Conservation (phyloP, 2,797 vertebrate genomes). For the Pampus argenteus region DNA sequence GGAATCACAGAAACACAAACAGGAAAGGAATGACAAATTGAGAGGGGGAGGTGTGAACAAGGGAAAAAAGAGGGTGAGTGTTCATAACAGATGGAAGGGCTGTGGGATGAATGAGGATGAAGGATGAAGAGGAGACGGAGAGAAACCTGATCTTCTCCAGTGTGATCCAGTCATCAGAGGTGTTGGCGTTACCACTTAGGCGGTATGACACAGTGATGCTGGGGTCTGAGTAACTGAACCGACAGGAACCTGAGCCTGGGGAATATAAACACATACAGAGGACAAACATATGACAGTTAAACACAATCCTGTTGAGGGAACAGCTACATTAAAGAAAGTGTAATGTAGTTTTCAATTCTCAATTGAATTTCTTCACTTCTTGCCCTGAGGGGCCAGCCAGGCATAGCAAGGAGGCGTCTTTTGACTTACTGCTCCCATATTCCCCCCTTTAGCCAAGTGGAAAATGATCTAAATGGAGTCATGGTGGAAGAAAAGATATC, state of each 20-base stretch:
- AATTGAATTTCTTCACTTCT: slow-evolving; percentile 39
- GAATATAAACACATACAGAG: slow-evolving; percentile 54
- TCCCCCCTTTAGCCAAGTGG: slow-evolving; percentile 34
- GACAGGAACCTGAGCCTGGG: slow-evolving; percentile 95
- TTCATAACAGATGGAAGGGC: slow-evolving; percentile 66
- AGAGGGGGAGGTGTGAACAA: slow-evolving; percentile 72
- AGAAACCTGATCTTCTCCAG: slow-evolving; percentile 95
- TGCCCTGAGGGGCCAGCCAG: slow-evolving; percentile 34
- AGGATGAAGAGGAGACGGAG: slow-evolving; percentile 67
- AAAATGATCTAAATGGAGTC: slow-evolving; percentile 61
- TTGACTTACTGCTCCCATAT: slow-evolving; percentile 29
- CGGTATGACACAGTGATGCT: slow-evolving; percentile 92
- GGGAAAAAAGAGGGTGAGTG: slow-evolving; percentile 54
- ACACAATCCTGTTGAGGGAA: slow-evolving; percentile 24
- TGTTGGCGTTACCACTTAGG: slow-evolving; percentile 83
- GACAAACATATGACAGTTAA: slow-evolving; percentile 29
- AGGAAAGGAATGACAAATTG: slow-evolving; percentile 69
- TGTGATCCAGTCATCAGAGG: slow-evolving; percentile 92
- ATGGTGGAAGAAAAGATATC: slow-evolving; percentile 51
- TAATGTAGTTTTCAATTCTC: slow-evolving; percentile 26
- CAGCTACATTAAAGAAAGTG: slow-evolving; percentile 13
- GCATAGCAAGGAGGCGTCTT: slow-evolving; percentile 17
- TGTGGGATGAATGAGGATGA: slow-evolving; percentile 59
- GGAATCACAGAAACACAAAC: slow-evolving; percentile 56
- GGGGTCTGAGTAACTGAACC: slow-evolving; percentile 97